Evolutionary conservation across 2,113 vertebrate species (phyloP), one percentile per base, ranked within the genome.

Genomic region (Pogona vitticeps): DNA sequence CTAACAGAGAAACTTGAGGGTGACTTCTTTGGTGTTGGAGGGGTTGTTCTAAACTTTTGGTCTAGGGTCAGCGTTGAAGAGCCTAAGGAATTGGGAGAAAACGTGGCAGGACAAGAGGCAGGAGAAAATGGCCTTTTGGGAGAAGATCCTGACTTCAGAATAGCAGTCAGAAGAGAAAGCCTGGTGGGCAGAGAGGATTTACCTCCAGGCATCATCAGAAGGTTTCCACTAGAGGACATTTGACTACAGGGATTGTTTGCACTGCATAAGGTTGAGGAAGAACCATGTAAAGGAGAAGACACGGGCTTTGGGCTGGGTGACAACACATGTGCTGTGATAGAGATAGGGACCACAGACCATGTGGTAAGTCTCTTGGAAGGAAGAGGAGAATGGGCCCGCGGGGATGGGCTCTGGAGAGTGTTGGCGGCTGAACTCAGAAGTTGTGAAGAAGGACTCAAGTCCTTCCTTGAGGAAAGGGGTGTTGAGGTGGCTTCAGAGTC

Each of bases 131-230:
- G 90, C 85, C 96, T 95, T 31, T 63, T 79, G 26, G 94, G 95
- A 92, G 95, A 92, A 84, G 93, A 94, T 15, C 97, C 97, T 87
- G 98, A 98, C 90, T 97, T 98, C 68, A 99, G 96, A 90, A 99
- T 97, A 81, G 98, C 98, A 10, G 99, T 99, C 88, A 99, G 96
- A 36, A 99, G 95, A 79, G 98, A 98, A 61, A 99, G 96, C 33
- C 98, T 96, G 26, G 97, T 98, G 85, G 98, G 97, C 63, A 96
- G 92, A 40, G 95, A 95, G 23, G 97, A 96, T 76, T 94, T 96
- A 88, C 91, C 91, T 76, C 96, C 94, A 40, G 94, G 75, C 52
- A 86, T 95, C 1, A 87, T 95, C 1, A 87, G 72, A 70, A 91
- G 91, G 82, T 80, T 95, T 73, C 90, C 88, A 82, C 90, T 92